A percentile compares a stretch with the other conserved stretches of the same genome.
Conservation (phyloP, 2,113 vertebrate genomes). For the Lampris incognitus region DNA sequence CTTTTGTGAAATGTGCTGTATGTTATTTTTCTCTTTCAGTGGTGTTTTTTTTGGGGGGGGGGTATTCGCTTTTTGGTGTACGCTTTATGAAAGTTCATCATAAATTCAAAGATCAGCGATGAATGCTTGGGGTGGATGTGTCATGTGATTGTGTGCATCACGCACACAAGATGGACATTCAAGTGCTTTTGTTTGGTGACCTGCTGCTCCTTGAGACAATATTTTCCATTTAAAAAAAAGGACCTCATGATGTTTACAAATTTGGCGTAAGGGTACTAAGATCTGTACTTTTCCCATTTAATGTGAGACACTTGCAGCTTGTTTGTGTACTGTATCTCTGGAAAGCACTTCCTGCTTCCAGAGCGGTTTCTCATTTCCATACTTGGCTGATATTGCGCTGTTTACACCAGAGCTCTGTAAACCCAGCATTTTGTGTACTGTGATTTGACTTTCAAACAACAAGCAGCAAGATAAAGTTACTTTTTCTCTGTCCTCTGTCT, state of each 20-base stretch:
- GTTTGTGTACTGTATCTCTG: conserved; percentile 13
- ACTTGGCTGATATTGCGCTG: conserved; percentile 43
- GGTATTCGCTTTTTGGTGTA: conserved; percentile 14
- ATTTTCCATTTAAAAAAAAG: background rate
- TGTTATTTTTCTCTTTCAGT: conserved; percentile 19
- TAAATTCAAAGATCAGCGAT: conserved; percentile 1
- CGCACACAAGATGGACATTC: background rate
- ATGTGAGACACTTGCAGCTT: conserved; percentile 28
- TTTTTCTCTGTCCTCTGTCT: background rate
- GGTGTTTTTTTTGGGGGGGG: background rate
- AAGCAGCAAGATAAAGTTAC: conserved; percentile 3
- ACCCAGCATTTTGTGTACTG: conserved; percentile 51
- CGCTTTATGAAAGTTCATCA: conserved; percentile 13
- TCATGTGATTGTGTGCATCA: background rate
- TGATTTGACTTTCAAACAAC: conserved; percentile 43
- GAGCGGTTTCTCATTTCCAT: conserved; percentile 30
- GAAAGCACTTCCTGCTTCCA: conserved; percentile 6
- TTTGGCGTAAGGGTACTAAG: background rate
- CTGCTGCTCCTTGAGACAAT: background rate
- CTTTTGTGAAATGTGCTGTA: conserved; percentile 38
- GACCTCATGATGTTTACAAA: conserved; percentile 34
- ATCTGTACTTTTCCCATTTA: conserved; percentile 32
- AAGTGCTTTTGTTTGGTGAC: background rate
- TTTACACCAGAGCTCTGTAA: conserved; percentile 63
- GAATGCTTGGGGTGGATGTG: conserved; percentile 23